Percentiles rank a stretch among this genome's conserved stretches.
phyloP scores from a whole-genome alignment of 2,888 invertebrate genomes.

The Hartigia nigra region DNA sequence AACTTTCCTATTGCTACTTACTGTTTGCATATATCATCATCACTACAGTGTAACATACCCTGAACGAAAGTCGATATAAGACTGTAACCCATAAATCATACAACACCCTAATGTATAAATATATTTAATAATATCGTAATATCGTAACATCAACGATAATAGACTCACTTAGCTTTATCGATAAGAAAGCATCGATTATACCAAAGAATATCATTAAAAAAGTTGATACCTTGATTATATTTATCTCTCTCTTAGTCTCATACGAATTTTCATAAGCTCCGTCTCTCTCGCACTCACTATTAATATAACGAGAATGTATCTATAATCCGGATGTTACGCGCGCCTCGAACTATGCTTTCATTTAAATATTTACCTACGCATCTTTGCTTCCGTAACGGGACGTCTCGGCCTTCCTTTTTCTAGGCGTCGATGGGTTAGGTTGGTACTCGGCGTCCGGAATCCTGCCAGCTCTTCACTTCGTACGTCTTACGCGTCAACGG shows the following conservation, averaged over 20 bases:
- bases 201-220: not conserved
- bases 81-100: not conserved
- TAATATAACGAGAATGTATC: not conserved
- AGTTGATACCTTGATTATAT: not conserved
- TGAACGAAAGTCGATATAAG: not conserved
- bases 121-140: not conserved
- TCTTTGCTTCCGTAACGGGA: constrained; percentile 35
- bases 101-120: not conserved
- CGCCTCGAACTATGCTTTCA: constrained; percentile 23
- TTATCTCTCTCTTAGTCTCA: no score
- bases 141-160: not conserved
- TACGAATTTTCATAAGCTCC: no score
- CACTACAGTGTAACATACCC: not conserved
- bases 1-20: not conserved
- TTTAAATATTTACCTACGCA: constrained; percentile 52
- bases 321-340: not conserved
- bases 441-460: not conserved
- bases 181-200: not conserved
- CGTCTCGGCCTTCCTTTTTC: not conserved
- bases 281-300: not conserved
- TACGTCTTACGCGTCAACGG: not conserved
- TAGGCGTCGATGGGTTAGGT: not conserved
- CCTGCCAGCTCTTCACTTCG: not conserved
- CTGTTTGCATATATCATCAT: not conserved
- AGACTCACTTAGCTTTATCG: not conserved